Base-by-base conservation (phyloP, 2,888 invertebrate genomes). In the Ischnus inquisitorius region DNA sequence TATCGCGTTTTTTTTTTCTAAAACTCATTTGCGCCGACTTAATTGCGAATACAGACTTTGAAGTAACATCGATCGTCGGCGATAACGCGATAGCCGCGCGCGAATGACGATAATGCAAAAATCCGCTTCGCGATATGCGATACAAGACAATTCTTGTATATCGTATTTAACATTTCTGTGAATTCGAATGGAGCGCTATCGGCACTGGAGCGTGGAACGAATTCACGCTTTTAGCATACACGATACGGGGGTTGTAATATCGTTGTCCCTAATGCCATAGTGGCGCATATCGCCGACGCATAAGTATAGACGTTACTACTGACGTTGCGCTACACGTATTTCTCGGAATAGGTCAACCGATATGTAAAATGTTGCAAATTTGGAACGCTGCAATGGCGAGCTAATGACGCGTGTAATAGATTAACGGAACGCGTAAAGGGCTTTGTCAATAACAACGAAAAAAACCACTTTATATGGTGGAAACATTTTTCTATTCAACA, bases 361-460 rank as follows among this genome's bases (percentile, higher is more conserved):
- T 60, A 60, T 60, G 60, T 60, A 60, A 60, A 60, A 60, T 25
- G 28, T 25, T 60, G 60, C 28, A 60, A 60, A 60, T 60, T 54
- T 5, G 14, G 5, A 28, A 60, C 25, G 3, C 25, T 25, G 14
- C 3, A 5, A n/a, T 14, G 25, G 28, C n/a, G 6, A 60, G 14
- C 14, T 2, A 14, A 28, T 60, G 60, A 3, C 6, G 4, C 28
- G 19, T 4, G 28, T 60, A n/a, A 25, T 34, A 46, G 46, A n/a
- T 46, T 12, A n/a, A 3, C 12, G 46, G n/a, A 46, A 46, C 46
- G 46, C 14, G 46, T 6, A 34, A 34, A 46, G 14, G 46, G 46
- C 14, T n/a, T 46, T 46, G 3, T 46, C n/a, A 12, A 46, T 46
- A 12, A 46, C n/a, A 12, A 46, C 12, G n/a, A 46, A 46, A n/a